phyloP scores from a whole-genome alignment of 2,888 invertebrate species.

The Drosophila mimica region DNA sequence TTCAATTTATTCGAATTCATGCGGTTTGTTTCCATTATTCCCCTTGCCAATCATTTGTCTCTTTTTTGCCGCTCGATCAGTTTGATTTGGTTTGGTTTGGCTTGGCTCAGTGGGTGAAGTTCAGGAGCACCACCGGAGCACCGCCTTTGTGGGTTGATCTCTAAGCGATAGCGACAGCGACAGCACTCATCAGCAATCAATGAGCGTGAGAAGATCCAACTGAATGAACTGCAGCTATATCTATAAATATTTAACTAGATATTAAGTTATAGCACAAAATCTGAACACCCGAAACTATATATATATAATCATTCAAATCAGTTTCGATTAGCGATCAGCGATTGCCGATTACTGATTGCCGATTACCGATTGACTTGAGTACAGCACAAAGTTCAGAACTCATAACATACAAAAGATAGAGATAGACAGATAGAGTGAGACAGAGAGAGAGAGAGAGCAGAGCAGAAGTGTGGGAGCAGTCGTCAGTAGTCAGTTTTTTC shows the following conservation, averaged over 20 bases:
- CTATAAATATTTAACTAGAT: neutral
- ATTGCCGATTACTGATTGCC: neutral
- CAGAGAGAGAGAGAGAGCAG: neutral
- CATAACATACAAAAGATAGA: neutral
- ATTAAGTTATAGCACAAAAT: neutral
- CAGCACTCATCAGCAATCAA: conserved; percentile 23
- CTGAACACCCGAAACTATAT: neutral
- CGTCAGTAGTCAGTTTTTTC: conserved; percentile 47
- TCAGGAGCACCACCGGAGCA: conserved; percentile 61
- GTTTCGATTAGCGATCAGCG: neutral
- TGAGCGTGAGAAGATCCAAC: conserved; percentile 47
- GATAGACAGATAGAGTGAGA: neutral
- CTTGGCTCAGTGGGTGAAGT: conserved; percentile 63
- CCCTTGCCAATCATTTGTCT: conserved; percentile 19
- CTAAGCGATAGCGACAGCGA: conserved; percentile 57
- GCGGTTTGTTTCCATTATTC: conserved; percentile 48
- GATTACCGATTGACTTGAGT: conserved; percentile 23
- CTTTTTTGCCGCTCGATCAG: conserved; percentile 21
- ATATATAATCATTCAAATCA: neutral
- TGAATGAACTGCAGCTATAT: neutral
- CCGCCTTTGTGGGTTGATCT: conserved; percentile 60
- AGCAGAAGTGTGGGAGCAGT: neutral
- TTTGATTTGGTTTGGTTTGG: neutral
- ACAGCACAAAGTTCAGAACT: conserved; percentile 20
- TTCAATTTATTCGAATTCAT: conserved; percentile 67